Evolutionary conservation across 2,888 invertebrate species (phyloP).

Genomic region (Athalia circularis): DNA sequence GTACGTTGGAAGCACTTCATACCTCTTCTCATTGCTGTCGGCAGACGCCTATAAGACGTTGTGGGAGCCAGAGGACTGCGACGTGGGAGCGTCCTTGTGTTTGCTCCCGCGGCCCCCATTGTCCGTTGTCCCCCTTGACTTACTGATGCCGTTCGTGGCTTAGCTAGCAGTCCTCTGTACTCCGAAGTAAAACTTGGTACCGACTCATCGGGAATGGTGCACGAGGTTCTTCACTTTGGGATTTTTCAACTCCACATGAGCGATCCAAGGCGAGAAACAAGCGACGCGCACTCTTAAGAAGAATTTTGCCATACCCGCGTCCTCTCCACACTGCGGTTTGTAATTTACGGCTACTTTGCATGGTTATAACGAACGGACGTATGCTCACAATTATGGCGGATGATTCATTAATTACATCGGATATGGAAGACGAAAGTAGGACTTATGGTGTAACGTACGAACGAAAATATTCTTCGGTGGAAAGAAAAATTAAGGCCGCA

Average conservation of each 20-base stretch:
- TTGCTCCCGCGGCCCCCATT: constrained; percentile 72
- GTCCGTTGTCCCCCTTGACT: constrained; percentile 58
- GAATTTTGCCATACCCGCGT: no score
- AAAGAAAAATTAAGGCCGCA: no score
- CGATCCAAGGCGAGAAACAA: background rate
- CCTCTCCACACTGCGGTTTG: no score
- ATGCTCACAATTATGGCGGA: no score
- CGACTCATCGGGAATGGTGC: background rate
- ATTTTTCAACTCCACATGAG: constrained; percentile 46
- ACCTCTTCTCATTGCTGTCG: background rate
- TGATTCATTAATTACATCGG: no score
- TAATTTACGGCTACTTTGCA: no score
- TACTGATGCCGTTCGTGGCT: constrained; percentile 39
- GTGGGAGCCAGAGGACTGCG: constrained; percentile 46
- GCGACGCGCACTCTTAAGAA: no score
- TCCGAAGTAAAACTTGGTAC: background rate
- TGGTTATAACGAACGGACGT: no score
- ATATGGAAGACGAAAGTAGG: no score
- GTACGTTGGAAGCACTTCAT: background rate
- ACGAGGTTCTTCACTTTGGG: constrained; percentile 56
- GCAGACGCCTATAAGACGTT: constrained; percentile 10
- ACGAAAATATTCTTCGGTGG: no score
- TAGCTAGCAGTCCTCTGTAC: no score
- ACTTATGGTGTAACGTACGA: no score
- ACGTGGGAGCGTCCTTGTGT: constrained; percentile 73